phyloP scores from a whole-genome alignment of 2,797 vertebrate genomes.

The Novumbra hubbsi region DNA sequence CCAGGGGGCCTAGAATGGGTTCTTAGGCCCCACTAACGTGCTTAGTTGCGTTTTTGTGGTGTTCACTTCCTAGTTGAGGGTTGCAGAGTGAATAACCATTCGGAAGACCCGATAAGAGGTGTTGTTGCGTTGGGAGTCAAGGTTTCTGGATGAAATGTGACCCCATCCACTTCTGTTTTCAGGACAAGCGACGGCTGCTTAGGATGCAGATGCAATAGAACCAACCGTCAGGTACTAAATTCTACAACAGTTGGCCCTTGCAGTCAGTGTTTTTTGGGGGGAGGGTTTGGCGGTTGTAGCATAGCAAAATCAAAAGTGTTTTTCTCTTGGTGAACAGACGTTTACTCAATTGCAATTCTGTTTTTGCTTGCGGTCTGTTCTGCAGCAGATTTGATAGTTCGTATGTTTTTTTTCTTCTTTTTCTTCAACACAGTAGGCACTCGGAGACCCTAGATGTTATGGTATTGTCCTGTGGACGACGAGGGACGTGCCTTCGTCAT shows the following conservation, averaged over 20 bases:
- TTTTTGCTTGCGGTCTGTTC: background rate
- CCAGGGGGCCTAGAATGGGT: no score
- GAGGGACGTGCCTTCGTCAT: conserved; percentile 59
- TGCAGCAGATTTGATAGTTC: background rate
- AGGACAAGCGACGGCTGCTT: conserved; percentile 64
- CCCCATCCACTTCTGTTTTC: conserved; percentile 18
- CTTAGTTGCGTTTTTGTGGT: no score
- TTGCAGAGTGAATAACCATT: no score
- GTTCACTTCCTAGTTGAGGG: no score
- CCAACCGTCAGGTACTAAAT: conserved; percentile 48
- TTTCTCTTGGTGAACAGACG: background rate
- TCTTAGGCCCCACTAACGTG: no score
- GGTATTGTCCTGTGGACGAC: conserved; percentile 30
- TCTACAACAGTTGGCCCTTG: background rate
- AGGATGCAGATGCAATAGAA: conserved; percentile 72
- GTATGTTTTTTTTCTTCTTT: conserved; percentile 19
- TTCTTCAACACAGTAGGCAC: conserved; percentile 38
- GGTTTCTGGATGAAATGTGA: background rate
- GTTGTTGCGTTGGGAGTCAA: background rate
- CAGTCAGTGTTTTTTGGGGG: background rate
- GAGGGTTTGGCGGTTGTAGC: background rate
- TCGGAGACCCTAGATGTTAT: conserved; percentile 37
- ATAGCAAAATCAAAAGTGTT: background rate
- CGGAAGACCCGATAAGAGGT: background rate
- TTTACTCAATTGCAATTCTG: background rate